These are phyloP conservation scores for Eupithecia inturbata DNA, from an alignment of 2,888 invertebrate genomes.

Conservation along the genomic window DNA sequence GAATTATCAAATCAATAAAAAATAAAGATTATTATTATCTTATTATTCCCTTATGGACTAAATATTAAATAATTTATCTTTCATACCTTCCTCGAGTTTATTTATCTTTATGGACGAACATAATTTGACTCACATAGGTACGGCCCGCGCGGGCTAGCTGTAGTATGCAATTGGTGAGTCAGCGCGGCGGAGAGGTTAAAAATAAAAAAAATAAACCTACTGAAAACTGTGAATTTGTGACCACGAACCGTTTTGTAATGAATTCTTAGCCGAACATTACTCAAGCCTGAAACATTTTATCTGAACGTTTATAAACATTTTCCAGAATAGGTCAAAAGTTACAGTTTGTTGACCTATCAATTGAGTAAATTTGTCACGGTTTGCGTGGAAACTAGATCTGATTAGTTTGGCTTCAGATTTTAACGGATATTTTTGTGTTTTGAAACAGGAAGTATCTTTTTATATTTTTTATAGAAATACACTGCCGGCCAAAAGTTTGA, in stretches of 20 bases:
- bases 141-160: not conserved
- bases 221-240: slow-evolving; percentile 73
- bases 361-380: slow-evolving; percentile 35
- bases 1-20: not conserved
- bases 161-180: too few species aligned
- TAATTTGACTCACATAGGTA: not conserved
- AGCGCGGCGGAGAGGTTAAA: not conserved
- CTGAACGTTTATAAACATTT: slow-evolving; percentile 50
- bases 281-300: slow-evolving; percentile 62
- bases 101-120: not conserved
- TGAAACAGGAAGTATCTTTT: not conserved
- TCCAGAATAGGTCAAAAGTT: slow-evolving; percentile 53
- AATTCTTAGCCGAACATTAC: slow-evolving; percentile 65
- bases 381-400: slow-evolving; percentile 10
- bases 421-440: not conserved
- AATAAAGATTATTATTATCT: not conserved
- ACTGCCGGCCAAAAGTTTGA: too few species aligned
- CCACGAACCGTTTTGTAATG: slow-evolving; percentile 79
- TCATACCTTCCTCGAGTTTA: not conserved
- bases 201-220: slow-evolving; percentile 56
- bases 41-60: too few species aligned
- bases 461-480: not conserved
- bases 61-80: too few species aligned
- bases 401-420: not conserved
- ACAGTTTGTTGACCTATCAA: slow-evolving; percentile 33